Conservation (phyloP, 1,140 invertebrate genomes). For the Asobara japonica region DNA sequence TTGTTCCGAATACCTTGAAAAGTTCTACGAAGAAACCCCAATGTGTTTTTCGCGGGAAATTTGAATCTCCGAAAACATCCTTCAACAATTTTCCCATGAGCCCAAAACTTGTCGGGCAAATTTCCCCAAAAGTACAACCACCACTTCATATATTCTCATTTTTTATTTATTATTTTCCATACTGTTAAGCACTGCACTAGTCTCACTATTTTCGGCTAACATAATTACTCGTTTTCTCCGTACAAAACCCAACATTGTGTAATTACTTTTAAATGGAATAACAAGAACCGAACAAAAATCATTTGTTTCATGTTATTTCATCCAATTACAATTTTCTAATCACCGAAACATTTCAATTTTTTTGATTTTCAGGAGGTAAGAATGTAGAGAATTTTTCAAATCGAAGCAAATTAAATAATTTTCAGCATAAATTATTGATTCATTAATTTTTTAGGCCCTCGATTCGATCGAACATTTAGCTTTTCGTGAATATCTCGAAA, state of each 20-base stretch:
- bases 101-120: too few species aligned
- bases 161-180: neutral
- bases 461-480: too few species aligned
- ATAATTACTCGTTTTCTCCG: neutral
- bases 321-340: neutral
- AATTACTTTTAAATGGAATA: neutral
- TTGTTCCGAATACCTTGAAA: too few species aligned
- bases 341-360: neutral
- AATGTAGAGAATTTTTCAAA: neutral
- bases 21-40: too few species aligned
- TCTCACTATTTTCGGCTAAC: neutral
- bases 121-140: neutral
- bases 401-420: too few species aligned
- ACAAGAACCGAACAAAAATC: neutral
- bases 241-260: neutral
- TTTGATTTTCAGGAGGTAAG: neutral
- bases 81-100: too few species aligned
- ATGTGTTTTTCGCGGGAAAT: too few species aligned
- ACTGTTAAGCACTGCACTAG: neutral
- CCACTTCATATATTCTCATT: neutral
- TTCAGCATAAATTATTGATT: too few species aligned
- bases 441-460: too few species aligned
- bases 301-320: neutral
- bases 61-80: too few species aligned
- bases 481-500: too few species aligned